phyloP scores from a whole-genome alignment of 2,113 vertebrate genomes.

The Heptranchias perlo region DNA sequence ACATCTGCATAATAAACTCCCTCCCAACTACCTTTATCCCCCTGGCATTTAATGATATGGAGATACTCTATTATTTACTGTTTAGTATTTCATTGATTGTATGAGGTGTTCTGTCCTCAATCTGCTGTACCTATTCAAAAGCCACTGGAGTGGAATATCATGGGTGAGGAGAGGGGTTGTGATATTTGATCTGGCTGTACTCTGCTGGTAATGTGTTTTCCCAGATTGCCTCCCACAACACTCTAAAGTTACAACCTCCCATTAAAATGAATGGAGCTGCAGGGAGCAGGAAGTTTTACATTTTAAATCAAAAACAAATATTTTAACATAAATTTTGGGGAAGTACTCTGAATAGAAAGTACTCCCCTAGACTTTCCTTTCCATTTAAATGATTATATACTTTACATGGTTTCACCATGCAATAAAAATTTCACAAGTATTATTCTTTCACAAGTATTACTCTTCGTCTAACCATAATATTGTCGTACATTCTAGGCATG shows the following conservation, averaged over 20 bases:
- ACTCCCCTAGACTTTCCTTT: not conserved
- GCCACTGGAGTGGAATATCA: not conserved
- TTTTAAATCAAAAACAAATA: not conserved
- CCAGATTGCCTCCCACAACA: not conserved
- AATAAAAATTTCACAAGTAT: not conserved
- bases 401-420: not conserved
- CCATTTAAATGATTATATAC: not conserved
- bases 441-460: not conserved
- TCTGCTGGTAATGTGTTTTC: not conserved
- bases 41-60: not conserved
- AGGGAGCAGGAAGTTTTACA: too few species aligned
- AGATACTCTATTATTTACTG: not conserved
- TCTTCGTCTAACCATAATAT: not conserved
- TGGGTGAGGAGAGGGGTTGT: not conserved
- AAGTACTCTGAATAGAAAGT: not conserved
- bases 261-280: too few species aligned
- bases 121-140: not conserved
- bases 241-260: not conserved
- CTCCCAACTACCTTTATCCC: not conserved
- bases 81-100: not conserved
- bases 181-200: not conserved
- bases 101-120: not conserved
- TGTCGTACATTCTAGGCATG: constrained; percentile 30
- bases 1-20: not conserved
- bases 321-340: not conserved